Base-by-base conservation (phyloP, 2,113 vertebrate genomes). In the Pachypanchax playfairii region DNA sequence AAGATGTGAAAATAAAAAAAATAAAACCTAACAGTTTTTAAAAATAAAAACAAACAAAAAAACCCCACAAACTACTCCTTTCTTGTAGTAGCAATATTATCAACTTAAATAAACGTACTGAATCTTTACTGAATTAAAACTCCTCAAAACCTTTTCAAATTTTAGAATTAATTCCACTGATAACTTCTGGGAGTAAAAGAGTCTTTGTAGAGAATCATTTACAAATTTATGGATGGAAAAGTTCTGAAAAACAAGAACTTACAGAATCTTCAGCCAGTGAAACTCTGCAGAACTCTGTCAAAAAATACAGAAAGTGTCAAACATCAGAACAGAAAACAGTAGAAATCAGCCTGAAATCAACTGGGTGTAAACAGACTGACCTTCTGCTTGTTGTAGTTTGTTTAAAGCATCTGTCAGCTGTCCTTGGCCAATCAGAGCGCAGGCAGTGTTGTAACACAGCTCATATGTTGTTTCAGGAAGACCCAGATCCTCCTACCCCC, bases 361-460 rank as follows among this genome's bases (percentile, higher is more conserved):
- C 28, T 44, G 33, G 6, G 24, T 5, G 3, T n/a, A 33, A 13
- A 5, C 0, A 4, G 3, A 70, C 85, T 75, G 85, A 99, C 97
- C 96, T 92, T 99, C 96, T 68, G 97, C 96, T 89, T 94, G 92
- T 41, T 83, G 92, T 11, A 99, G 92, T 71, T 95, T 98, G 71
- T 93, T 94, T 89, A 94, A 88, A 42, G 96, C 96, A 71, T 96
- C 93, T 1, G 78, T 91, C 29, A 98, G 77, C 48, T 91, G 92
- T 57, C 94, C 95, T 85, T 95, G 95, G 42, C 97, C 97, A 87
- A 98, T 96, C 56, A 98, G 90, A 9, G 93, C 85, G 79, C 97
- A 99, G 0, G 95, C 94, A 70, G 92, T 75, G 39, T 99, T 99
- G 88, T 98, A 99, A 86, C 97, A 97, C 53, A 98, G 90, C 83